These are phyloP conservation scores for Drosophila bunnanda DNA, from an alignment of 2,888 invertebrate species.

Conservation along the genomic window DNA sequence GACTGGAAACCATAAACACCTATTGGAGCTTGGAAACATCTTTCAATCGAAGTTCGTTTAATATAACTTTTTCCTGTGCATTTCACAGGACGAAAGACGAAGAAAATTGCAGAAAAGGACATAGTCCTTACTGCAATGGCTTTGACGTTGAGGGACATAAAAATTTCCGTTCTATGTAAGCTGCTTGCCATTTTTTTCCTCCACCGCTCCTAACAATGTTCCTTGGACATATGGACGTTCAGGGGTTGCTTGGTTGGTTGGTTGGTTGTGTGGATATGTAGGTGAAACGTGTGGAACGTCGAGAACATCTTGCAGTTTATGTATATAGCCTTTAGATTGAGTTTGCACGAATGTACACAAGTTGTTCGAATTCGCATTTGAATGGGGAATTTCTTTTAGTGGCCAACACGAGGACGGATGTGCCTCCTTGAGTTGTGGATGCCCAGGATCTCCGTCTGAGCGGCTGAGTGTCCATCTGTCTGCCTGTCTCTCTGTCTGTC, in stretches of 20 bases:
- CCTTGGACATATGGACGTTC: slow-evolving; percentile 64
- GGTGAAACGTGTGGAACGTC: slow-evolving; percentile 39
- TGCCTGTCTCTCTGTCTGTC: slow-evolving; percentile 33
- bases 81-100: slow-evolving; percentile 12
- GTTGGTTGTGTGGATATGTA: slow-evolving; percentile 21
- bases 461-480: slow-evolving; percentile 42
- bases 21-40: not conserved
- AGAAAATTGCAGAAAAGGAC: slow-evolving; percentile 33
- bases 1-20: not conserved
- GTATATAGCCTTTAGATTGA: slow-evolving; percentile 77
- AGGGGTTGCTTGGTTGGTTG: not conserved
- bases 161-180: slow-evolving; percentile 70
- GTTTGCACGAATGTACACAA: slow-evolving; percentile 68
- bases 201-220: slow-evolving; percentile 34
- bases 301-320: slow-evolving; percentile 75
- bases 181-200: slow-evolving; percentile 54
- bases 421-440: slow-evolving; percentile 48
- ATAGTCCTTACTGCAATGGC: slow-evolving; percentile 63
- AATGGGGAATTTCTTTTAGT: slow-evolving; percentile 70
- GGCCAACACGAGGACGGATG: slow-evolving; percentile 55
- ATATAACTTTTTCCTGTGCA: slow-evolving; percentile 19
- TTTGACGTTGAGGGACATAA: slow-evolving; percentile 78
- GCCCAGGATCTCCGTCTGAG: slow-evolving; percentile 26
- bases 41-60: not conserved
- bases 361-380: slow-evolving; percentile 62